phyloP scores from a whole-genome alignment of 2,797 vertebrate species.

The Alectoris magna region DNA sequence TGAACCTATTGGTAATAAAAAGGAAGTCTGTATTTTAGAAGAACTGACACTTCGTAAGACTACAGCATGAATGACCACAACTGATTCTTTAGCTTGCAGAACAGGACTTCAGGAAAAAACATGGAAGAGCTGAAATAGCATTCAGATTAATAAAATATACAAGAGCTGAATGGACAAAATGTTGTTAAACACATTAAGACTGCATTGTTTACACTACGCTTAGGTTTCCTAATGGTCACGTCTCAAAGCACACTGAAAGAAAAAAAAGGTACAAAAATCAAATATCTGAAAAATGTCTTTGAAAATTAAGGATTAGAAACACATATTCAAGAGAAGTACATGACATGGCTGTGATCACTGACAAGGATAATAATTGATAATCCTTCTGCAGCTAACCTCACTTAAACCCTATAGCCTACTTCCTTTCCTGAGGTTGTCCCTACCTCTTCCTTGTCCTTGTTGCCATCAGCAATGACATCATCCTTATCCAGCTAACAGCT shows the following conservation, averaged over 20 bases:
- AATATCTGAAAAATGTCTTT: neutral
- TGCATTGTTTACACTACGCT: neutral
- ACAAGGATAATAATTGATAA: constrained; percentile 15
- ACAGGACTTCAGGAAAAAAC: neutral
- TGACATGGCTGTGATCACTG: neutral
- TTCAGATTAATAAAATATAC: neutral
- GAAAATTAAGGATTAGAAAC: constrained; percentile 5
- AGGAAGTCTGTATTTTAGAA: neutral
- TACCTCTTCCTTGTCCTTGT: neutral
- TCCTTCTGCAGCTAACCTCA: neutral
- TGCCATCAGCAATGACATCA: neutral
- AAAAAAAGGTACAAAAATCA: neutral
- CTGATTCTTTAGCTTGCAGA: neutral
- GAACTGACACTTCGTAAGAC: neutral
- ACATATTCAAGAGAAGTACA: neutral
- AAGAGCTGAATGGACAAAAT: neutral
- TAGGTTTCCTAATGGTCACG: neutral
- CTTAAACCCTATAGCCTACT: neutral
- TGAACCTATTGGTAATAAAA: neutral
- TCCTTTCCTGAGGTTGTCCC: neutral
- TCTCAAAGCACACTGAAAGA: neutral
- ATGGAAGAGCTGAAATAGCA: neutral
- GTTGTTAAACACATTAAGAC: neutral
- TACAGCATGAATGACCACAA: neutral
- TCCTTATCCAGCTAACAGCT: neutral